Evolutionary conservation across 2,113 vertebrate species (phyloP), one percentile per base, ranked within the genome.

Genomic region (Cynocephalus volans): DNA sequence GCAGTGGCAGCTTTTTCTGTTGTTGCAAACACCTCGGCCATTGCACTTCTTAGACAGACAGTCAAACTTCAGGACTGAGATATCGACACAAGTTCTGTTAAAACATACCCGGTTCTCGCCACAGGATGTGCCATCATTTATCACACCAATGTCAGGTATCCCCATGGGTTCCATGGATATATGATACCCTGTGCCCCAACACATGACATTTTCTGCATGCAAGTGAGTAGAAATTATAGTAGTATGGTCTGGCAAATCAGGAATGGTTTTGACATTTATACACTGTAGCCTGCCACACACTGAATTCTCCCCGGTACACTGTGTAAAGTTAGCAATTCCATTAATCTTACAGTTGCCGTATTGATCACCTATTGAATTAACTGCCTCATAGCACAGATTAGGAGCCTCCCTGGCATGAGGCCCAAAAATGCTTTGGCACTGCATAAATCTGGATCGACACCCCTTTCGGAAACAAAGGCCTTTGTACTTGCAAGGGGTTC

Each of bases 1-100:
- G 70, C 99, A 99, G 97, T 99, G 99, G 95, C 99, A 99, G 96
- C 99, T 90, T 0, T 77, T 95, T 2, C 56, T 91, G 86, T 99
- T 97, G 80, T 98, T 98, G 95, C 98, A 98, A 4, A 93, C 8
- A 0, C 97, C 98, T 36, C 91, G 77, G 21, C 6, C 3, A 1
- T 45, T 58, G 6, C 98, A 98, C 56, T 94, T 97, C 1, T 72
- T 3, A 1, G 95, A 73, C 0, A 83, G 17, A 0, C 98, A 98
- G 19, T 83, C 65, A 0, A 0, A 92, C 0, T 33, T 7, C 24
- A 97, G 45, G 23, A 11, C 0, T 0, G 17, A 13, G 11, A 0
- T 26, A 6, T 62, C 21, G 13, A 75, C 18, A 2, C 98, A 98
- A 0, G 9, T 86, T 28, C 14, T 83, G 50, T 98, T 98, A 19